Evolutionary conservation across 2,888 invertebrate genomes (phyloP).

Genomic region (Anoplius nigerrimus): DNA sequence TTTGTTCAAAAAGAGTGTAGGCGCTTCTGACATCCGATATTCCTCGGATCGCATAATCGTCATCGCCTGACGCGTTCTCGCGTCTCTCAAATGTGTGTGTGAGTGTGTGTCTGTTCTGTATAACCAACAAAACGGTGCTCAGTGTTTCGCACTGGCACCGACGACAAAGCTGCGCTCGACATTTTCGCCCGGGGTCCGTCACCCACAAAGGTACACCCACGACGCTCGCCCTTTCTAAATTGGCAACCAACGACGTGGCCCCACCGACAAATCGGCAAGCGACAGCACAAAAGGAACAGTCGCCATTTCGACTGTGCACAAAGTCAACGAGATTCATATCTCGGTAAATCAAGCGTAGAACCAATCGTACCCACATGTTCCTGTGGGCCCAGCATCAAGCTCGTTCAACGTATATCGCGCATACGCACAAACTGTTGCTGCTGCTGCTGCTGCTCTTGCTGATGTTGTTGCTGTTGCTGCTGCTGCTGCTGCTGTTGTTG

Average conservation of each 20-base stretch:
- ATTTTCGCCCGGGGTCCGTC: constrained; percentile 42
- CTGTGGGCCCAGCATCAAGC: background rate
- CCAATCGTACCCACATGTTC: too few species aligned
- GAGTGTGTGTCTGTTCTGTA: constrained; percentile 32
- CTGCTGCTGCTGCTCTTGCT: too few species aligned
- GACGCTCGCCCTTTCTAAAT: too few species aligned
- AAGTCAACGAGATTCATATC: constrained; percentile 73
- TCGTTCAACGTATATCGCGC: constrained; percentile 72
- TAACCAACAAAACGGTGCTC: constrained; percentile 57
- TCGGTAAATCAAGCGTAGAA: constrained; percentile 57
- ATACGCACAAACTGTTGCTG: constrained; percentile 67
- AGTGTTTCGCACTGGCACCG: constrained; percentile 68
- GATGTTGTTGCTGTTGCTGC: too few species aligned
- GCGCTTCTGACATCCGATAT: constrained; percentile 45
- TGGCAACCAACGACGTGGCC: constrained; percentile 28
- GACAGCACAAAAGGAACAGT: constrained; percentile 63
- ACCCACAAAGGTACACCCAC: constrained; percentile 2
- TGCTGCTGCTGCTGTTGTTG: too few species aligned
- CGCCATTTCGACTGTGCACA: constrained; percentile 57
- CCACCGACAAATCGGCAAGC: constrained; percentile 39
- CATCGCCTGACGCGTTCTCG: constrained; percentile 35
- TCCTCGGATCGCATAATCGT: constrained; percentile 31
- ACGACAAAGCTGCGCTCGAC: constrained; percentile 65
- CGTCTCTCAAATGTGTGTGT: constrained; percentile 36
- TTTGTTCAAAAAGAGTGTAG: constrained; percentile 44